Percentiles rank a stretch among this genome's conserved stretches.
Conservation (phyloP, 1,140 invertebrate genomes). For the Panagrolaimus sp. region DNA sequence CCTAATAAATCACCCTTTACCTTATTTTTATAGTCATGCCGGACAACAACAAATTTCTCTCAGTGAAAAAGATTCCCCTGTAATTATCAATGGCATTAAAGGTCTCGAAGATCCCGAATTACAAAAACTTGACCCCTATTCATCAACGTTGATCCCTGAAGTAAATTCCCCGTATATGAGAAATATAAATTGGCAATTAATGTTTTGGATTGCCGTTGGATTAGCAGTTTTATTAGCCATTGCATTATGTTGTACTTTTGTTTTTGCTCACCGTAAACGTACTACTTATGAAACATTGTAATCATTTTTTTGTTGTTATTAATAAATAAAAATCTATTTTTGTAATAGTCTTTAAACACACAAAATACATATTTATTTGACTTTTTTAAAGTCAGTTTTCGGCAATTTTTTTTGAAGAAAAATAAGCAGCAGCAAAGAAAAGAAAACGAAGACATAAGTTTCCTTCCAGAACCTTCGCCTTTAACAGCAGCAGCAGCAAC, state of each 20-base stretch:
- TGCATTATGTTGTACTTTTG: not conserved
- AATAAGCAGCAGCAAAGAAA: too few relatives aligned
- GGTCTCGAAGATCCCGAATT: not conserved
- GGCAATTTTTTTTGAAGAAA: too few relatives aligned
- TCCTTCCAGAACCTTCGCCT: too few relatives aligned
- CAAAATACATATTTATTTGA: too few relatives aligned
- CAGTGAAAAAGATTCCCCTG: not conserved
- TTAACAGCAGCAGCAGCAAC: too few relatives aligned
- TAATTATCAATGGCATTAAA: not conserved
- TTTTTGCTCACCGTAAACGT: not conserved
- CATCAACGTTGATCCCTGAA: not conserved
- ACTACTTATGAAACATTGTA: too few relatives aligned
- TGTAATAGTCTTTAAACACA: too few relatives aligned
- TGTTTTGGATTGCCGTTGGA: slow-evolving; percentile 2
- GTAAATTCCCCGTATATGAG: not conserved
- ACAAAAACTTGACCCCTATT: not conserved
- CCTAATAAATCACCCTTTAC: not conserved
- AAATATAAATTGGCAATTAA: not conserved
- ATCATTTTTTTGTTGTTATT: too few relatives aligned
- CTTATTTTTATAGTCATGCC: not conserved
- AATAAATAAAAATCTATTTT: too few relatives aligned
- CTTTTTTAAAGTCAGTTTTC: too few relatives aligned
- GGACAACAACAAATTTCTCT: not conserved
- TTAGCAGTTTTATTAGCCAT: not conserved
- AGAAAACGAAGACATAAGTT: too few relatives aligned